phyloP scores from a whole-genome alignment of 2,888 invertebrate species.

The Polietes domitor region DNA sequence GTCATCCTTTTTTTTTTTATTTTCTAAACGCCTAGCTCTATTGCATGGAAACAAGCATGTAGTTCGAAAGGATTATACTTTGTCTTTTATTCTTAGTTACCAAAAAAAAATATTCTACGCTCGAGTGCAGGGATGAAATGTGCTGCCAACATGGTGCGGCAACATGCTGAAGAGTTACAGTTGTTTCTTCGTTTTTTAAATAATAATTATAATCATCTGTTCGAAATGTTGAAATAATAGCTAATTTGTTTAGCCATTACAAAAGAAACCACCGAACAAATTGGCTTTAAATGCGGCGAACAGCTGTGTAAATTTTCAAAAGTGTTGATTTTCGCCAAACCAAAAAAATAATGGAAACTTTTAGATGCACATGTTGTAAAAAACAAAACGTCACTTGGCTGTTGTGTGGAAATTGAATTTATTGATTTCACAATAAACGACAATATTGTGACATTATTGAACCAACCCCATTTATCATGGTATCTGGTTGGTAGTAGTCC shows the following conservation, averaged over 20 bases:
- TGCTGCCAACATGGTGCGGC: no score
- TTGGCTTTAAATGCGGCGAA: conserved; percentile 55
- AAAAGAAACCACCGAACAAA: conserved; percentile 61
- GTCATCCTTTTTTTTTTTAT: no score
- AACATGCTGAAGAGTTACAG: no score
- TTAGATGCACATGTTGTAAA: conserved; percentile 58
- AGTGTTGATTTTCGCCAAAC: conserved; percentile 44
- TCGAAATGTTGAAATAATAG: conserved; percentile 42
- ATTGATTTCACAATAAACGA: conserved; percentile 65
- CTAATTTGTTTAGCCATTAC: conserved; percentile 57
- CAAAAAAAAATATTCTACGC: no score
- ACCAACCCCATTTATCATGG: conserved; percentile 66
- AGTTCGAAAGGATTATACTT: no score
- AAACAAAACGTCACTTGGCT: not conserved
- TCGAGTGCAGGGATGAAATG: no score
- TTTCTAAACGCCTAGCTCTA: no score
- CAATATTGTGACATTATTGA: conserved; percentile 67
- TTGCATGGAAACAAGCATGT: no score
- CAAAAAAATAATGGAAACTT: conserved; percentile 9
- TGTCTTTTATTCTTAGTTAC: no score
- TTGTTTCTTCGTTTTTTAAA: no score
- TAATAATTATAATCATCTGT: conserved; percentile 54
- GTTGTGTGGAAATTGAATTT: conserved; percentile 57
- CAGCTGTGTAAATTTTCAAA: conserved; percentile 62
- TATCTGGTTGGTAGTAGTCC: not conserved